A percentile compares a stretch with the other conserved stretches of the same genome.
Conservation (phyloP, 2,797 vertebrate species). For the Eupleurogrammus muticus region DNA sequence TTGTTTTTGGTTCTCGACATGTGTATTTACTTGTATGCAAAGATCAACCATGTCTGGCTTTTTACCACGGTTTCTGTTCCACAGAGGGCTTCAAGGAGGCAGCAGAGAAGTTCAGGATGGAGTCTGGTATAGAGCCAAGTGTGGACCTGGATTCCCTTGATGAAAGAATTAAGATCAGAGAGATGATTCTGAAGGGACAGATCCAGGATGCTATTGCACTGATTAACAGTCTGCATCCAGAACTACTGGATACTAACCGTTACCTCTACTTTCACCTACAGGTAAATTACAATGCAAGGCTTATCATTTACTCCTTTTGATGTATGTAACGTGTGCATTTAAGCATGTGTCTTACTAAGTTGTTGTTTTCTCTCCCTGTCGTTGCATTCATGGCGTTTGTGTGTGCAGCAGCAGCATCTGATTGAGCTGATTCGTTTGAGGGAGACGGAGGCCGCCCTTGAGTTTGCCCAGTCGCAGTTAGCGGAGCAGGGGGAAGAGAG, state of each 20-base stretch:
- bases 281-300: constrained; percentile 74
- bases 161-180: constrained; percentile 97
- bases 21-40: background rate
- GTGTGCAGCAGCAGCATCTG: constrained; percentile 94
- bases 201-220: constrained; percentile 97
- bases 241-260: constrained; percentile 96
- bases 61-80: constrained; percentile 9
- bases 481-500: constrained; percentile 99
- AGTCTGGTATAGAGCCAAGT: constrained; percentile 97
- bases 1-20: background rate
- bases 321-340: background rate
- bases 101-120: constrained; percentile 97
- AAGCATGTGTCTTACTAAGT: background rate
- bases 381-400: constrained; percentile 5
- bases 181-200: constrained; percentile 98
- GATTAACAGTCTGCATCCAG: constrained; percentile 97
- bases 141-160: constrained; percentile 96
- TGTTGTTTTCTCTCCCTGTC: background rate
- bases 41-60: background rate
- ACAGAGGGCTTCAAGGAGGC: constrained; percentile 99
- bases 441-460: constrained; percentile 96
- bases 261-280: constrained; percentile 98
- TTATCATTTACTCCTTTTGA: background rate
- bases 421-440: constrained; percentile 98
- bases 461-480: constrained; percentile 97